Evolutionary conservation across 2,113 vertebrate species (phyloP).

Genomic region (Nibea albiflora): DNA sequence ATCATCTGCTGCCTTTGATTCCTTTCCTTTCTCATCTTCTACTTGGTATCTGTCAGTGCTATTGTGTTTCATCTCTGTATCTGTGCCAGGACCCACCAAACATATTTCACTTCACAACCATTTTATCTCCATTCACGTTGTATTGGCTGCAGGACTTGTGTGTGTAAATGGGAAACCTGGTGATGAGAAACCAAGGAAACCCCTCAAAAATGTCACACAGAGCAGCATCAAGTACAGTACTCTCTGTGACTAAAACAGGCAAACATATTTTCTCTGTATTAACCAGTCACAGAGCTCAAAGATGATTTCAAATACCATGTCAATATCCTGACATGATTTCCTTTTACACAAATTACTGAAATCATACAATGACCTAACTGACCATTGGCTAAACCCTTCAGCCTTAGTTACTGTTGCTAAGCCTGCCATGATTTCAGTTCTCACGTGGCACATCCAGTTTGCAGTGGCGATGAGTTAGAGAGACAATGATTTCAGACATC

Average conservation of each 20-base stretch:
- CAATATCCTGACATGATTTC: background rate
- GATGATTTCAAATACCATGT: no score
- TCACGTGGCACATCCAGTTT: no score
- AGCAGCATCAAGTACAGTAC: background rate
- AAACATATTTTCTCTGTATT: background rate
- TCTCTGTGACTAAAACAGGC: background rate
- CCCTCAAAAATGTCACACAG: background rate
- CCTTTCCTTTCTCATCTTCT: slow-evolving; percentile 38
- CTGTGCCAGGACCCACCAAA: background rate
- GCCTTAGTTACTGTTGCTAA: background rate
- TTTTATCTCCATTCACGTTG: slow-evolving; percentile 25
- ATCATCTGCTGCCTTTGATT: slow-evolving; percentile 48
- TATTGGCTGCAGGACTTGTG: background rate
- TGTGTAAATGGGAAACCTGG: slow-evolving; percentile 13
- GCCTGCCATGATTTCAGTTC: no score
- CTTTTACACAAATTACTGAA: background rate
- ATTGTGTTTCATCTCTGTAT: slow-evolving; percentile 39
- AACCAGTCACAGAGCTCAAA: background rate
- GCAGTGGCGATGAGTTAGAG: no score
- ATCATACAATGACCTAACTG: no score
- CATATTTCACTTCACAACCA: slow-evolving; percentile 14
- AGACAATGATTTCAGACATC: no score
- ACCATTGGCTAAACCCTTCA: background rate
- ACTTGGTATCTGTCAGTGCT: slow-evolving; percentile 39
- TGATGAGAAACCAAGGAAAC: background rate